Percentiles rank a stretch among this genome's conserved stretches.
Conservation (phyloP, 2,888 invertebrate genomes). For the Nomada fucata region DNA sequence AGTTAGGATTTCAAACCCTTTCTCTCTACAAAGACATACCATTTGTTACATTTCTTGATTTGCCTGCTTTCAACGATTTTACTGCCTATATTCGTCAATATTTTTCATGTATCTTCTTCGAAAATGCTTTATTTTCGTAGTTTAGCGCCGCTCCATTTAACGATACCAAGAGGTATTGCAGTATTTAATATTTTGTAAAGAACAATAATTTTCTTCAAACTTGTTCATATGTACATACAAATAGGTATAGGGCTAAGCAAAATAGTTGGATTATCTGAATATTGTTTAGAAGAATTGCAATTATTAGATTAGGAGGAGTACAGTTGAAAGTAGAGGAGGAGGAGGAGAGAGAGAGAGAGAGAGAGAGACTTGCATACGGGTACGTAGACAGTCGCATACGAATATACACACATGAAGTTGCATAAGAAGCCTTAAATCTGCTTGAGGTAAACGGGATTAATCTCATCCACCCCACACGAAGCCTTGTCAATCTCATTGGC, state of each 20-base stretch:
- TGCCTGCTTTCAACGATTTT: background rate
- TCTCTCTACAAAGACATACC: slow-evolving; percentile 2
- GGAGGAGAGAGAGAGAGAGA: background rate
- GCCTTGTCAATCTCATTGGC: slow-evolving; percentile 81
- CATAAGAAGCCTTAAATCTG: slow-evolving; percentile 83
- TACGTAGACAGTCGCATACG: slow-evolving; percentile 55
- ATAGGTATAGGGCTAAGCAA: too few species aligned
- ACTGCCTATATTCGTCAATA: background rate
- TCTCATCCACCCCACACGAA: slow-evolving; percentile 81
- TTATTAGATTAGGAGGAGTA: slow-evolving; percentile 12
- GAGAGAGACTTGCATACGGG: slow-evolving; percentile 1
- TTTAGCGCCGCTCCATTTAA: too few species aligned
- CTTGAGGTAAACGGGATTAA: slow-evolving; percentile 83
- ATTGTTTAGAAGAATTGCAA: background rate
- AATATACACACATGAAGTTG: slow-evolving; percentile 78
- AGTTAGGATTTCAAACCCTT: slow-evolving; percentile 57
- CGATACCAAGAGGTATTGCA: too few species aligned
- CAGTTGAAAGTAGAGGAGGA: slow-evolving; percentile 21
- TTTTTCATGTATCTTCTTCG: too few species aligned
- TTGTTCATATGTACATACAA: too few species aligned
- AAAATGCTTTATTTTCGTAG: background rate
- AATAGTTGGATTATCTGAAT: background rate
- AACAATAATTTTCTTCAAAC: too few species aligned
- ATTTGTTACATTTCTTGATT: background rate
- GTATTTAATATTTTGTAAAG: too few species aligned